Percentiles rank a stretch among this genome's conserved stretches.
Conservation (phyloP, 2,797 vertebrate species). For the Enteromius argenteus region DNA sequence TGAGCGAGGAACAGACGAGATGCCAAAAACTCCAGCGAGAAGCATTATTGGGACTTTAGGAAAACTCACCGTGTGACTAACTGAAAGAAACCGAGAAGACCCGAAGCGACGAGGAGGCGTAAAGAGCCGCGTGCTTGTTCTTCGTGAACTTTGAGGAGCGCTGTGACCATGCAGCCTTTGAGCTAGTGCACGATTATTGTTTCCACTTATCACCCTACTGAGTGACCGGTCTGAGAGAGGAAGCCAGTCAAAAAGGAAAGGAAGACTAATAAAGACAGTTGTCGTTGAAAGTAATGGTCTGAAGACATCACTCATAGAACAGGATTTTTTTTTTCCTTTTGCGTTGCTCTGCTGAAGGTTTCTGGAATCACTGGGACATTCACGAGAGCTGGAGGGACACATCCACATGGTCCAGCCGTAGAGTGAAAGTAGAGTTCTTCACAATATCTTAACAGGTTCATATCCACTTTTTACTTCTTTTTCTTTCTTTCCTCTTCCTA, state of each 20-base stretch:
- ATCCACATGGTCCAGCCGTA: slow-evolving; percentile 86
- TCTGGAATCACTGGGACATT: slow-evolving; percentile 79
- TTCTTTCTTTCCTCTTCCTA: neutral
- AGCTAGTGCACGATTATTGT: slow-evolving; percentile 82
- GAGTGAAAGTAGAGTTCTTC: slow-evolving; percentile 87
- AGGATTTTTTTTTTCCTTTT: slow-evolving; percentile 69
- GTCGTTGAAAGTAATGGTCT: slow-evolving; percentile 77
- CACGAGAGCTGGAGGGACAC: slow-evolving; percentile 78
- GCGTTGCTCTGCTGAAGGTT: slow-evolving; percentile 67
- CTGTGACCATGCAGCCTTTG: slow-evolving; percentile 76
- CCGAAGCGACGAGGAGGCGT: slow-evolving; percentile 65
- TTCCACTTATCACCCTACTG: slow-evolving; percentile 78
- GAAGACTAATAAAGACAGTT: slow-evolving; percentile 79
- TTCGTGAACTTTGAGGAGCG: slow-evolving; percentile 76
- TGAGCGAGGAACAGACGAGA: slow-evolving; percentile 79
- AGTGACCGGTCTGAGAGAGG: slow-evolving; percentile 79
- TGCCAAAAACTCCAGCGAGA: slow-evolving; percentile 76
- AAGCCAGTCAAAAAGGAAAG: slow-evolving; percentile 71
- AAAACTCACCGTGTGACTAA: slow-evolving; percentile 70
- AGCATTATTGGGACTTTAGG: slow-evolving; percentile 69
- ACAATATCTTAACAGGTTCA: slow-evolving; percentile 85
- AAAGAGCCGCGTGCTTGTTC: slow-evolving; percentile 73
- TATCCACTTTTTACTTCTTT: slow-evolving; percentile 56
- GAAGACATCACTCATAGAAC: slow-evolving; percentile 71
- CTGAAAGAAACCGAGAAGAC: slow-evolving; percentile 49